Evolutionary conservation across 1,140 invertebrate species (phyloP), one percentile per base, ranked within the genome.

Genomic region (Aricia agestis): DNA sequence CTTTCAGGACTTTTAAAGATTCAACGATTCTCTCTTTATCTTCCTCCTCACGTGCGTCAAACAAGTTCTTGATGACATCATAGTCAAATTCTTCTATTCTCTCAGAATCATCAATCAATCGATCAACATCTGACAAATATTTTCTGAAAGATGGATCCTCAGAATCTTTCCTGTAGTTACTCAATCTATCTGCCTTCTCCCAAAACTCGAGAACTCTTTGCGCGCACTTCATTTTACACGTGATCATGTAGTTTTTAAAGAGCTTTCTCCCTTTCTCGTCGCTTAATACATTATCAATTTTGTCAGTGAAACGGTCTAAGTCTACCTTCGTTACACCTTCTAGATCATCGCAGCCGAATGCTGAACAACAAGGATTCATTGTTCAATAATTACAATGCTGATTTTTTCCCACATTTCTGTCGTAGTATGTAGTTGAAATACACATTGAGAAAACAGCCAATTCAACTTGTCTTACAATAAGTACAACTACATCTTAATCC

Each of bases 281-380:
- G 57, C 84, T 87, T 31, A 92, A 76, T 36, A 92, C 87, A 83
- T 92, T 92, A 76, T 92, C 90, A 68, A 92, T 88, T 81, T 85
- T 92, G 71, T 92, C 91, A 9, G 92, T 92, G 75, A 83, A 92
- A 11, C 92, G 84, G 74, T 92, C 90, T 72, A 92, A 86, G 75
- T 92, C 92, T 5, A 87, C 81, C 77, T 87, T 89, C 32, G 85
- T 89, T 71, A 92, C 74, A 57, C 84, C 85, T 82, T 90, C 86
- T 25, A 82, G 81, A 74, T 88, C 83, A 74, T 87, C 85, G 77
- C 88, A 92, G 68, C 90, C 86, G 79, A 89, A 92, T 11, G 84
- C 82, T 67, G 75, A 81, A 76, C 92, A 91, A 87, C 91, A 92
- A 76, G 88, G 86, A 78, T 90, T 88, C 90, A 92, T 92, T 76